These are phyloP conservation scores for Podabrus alpinus DNA, from an alignment of 2,888 invertebrate genomes.

Conservation along the genomic window DNA sequence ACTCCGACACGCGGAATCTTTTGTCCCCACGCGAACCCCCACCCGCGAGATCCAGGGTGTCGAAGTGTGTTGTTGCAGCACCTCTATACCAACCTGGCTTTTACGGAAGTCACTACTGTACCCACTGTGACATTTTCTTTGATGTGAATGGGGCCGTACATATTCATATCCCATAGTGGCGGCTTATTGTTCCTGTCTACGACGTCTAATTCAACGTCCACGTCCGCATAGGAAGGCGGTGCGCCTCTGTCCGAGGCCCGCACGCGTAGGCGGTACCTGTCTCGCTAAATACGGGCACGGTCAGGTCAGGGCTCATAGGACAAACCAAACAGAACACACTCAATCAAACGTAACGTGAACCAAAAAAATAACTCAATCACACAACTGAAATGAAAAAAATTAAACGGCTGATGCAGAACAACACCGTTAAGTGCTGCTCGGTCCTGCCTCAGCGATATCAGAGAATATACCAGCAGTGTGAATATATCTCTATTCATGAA, in stretches of 20 bases:
- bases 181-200: slow-evolving; percentile 98
- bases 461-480: slow-evolving; percentile 31
- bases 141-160: slow-evolving; percentile 97
- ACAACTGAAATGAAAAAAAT: slow-evolving; percentile 43
- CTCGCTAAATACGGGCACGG: slow-evolving; percentile 82
- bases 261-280: slow-evolving; percentile 94
- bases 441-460: slow-evolving; percentile 29
- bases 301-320: slow-evolving; percentile 68
- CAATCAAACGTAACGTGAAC: slow-evolving; percentile 50
- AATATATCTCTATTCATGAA: slow-evolving; percentile 35
- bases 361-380: slow-evolving; percentile 52
- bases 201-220: slow-evolving; percentile 97
- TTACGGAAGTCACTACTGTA: slow-evolving; percentile 96
- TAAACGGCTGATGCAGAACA: slow-evolving; percentile 27
- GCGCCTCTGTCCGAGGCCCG: slow-evolving; percentile 95
- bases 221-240: slow-evolving; percentile 91
- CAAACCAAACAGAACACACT: slow-evolving; percentile 59
- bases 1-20: slow-evolving; percentile 37
- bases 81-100: slow-evolving; percentile 91
- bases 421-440: slow-evolving; percentile 22
- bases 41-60: slow-evolving; percentile 57
- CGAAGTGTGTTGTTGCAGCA: slow-evolving; percentile 51
- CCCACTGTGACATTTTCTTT: slow-evolving; percentile 99
- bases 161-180: slow-evolving; percentile 92
- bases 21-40: slow-evolving; percentile 40